Evolutionary conservation across 2,888 invertebrate genomes (phyloP).

Genomic region (Podabrus alpinus): DNA sequence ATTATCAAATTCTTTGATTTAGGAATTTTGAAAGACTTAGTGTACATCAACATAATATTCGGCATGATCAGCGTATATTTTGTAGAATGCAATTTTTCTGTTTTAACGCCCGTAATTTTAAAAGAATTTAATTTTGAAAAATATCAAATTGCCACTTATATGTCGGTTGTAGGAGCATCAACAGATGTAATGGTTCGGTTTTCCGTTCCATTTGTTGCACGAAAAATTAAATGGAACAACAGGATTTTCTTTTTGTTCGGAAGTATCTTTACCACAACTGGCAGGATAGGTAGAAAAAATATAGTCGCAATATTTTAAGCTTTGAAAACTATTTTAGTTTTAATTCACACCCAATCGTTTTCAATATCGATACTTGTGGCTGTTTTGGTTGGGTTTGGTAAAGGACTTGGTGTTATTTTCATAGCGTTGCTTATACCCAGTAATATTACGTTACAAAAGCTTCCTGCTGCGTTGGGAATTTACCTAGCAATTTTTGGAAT

Average conservation of each 20-base stretch:
- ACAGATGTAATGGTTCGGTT: conserved; percentile 69
- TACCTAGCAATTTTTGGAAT: conserved; percentile 70
- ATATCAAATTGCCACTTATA: conserved; percentile 66
- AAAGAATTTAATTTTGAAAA: conserved; percentile 67
- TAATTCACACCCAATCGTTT: conserved; percentile 66
- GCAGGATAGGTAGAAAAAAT: conserved; percentile 63
- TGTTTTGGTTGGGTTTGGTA: conserved; percentile 70
- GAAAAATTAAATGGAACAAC: conserved; percentile 72
- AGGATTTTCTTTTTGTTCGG: conserved; percentile 73
- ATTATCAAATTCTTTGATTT: conserved; percentile 71
- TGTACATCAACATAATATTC: conserved; percentile 71
- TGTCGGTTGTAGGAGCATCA: conserved; percentile 71
- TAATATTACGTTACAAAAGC: conserved; percentile 69
- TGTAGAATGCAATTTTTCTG: conserved; percentile 73
- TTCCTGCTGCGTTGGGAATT: conserved; percentile 73
- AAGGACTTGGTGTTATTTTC: conserved; percentile 73
- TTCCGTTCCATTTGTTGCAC: conserved; percentile 69
- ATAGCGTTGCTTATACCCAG: conserved; percentile 75
- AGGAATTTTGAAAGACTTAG: conserved; percentile 69
- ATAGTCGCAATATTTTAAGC: neutral
- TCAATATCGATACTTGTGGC: conserved; percentile 62
- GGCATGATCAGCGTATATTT: conserved; percentile 74
- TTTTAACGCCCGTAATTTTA: conserved; percentile 74
- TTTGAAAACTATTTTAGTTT: conserved; percentile 54
- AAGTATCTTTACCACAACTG: conserved; percentile 67